These are phyloP conservation scores for Nannoperca obscura DNA, from an alignment of 2,797 vertebrate genomes.

Conservation along the genomic window DNA sequence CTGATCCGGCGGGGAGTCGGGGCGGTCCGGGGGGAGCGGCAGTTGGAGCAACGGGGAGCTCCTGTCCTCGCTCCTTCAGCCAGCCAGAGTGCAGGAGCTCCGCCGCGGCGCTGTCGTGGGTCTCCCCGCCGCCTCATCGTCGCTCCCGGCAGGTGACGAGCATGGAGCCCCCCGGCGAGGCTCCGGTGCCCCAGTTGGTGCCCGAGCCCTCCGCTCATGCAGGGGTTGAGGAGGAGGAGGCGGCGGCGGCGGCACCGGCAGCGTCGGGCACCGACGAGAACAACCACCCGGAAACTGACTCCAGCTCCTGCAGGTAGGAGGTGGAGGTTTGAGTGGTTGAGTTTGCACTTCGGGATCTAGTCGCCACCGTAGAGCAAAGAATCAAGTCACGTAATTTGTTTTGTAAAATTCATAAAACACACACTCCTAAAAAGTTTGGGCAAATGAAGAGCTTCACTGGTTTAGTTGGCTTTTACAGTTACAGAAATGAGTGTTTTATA, in stretches of 20 bases:
- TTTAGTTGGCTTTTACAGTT: background rate
- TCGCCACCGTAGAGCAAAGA: background rate
- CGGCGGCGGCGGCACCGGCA: conserved; percentile 60
- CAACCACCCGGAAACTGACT: conserved; percentile 89
- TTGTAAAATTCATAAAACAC: background rate
- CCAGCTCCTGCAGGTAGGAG: conserved; percentile 95
- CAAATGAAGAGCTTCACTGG: background rate
- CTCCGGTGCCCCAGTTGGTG: conserved; percentile 78
- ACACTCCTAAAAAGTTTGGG: conserved; percentile 34
- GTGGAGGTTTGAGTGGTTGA: background rate
- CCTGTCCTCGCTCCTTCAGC: conserved; percentile 88
- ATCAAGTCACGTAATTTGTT: background rate
- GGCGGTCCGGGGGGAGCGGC: conserved; percentile 82
- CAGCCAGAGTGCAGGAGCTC: conserved; percentile 92
- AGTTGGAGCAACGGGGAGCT: conserved; percentile 70
- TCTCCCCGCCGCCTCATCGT: conserved; percentile 87
- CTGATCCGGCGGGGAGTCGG: conserved; percentile 83
- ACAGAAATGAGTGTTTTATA: background rate
- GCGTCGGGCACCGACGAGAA: conserved; percentile 88
- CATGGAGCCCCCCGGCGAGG: conserved; percentile 83
- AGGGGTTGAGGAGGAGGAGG: conserved; percentile 84
- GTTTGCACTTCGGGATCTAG: background rate
- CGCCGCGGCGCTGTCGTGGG: conserved; percentile 88
- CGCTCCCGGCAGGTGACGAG: conserved; percentile 83
- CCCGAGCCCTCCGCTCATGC: conserved; percentile 70